Evolutionary conservation across 2,797 vertebrate species (phyloP), one percentile per base, ranked within the genome.

Genomic region (Lagorchestes hirsutus): DNA sequence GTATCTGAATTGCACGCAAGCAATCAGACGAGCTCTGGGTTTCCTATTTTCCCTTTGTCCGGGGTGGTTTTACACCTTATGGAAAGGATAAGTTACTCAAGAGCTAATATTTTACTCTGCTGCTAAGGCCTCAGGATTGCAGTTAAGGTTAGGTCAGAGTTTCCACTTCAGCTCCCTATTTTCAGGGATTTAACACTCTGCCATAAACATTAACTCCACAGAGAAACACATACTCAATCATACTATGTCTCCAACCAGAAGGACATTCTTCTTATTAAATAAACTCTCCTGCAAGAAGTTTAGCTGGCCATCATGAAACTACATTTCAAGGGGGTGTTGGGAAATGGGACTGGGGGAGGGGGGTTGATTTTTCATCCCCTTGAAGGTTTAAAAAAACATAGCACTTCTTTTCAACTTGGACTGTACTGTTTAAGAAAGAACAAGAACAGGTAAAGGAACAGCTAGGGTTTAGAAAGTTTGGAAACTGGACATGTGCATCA

Each of bases 71-170:
- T 97, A 94, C 97, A 95, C 40, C 67, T 95, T 91, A 97, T 97
- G 97, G 91, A 94, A 97, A 98, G 91, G 56, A 92, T 95, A 97
- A 91, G 56, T 92, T 96, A 92, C 54, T 28, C 22, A 90, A 93
- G 90, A 93, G 50, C 95, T 97, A 96, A 95, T 98, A 96, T 95
- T 95, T 96, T 97, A 95, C 96, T 97, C 96, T 40, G 62, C 58
- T 34, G 58, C 93, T 54, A 57, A 97, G 93, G 93, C 96, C 93
- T 93, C 52, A 0, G 56, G 67, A 57, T 87, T 54, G 27, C 54
- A 93, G 46, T 94, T 96, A 55, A 96, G 91, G 54, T 28, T 54
- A 96, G 14, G 54, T 97, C 96, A 95, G 92, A 55, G 3, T 97
- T 98, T 97, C 92, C 93, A 94, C 55, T 96, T 34, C 56, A 95